Percentiles rank a stretch among this genome's conserved stretches.
phyloP scores from a whole-genome alignment of 1,140 invertebrate genomes.

The Drosophila kanapiae region DNA sequence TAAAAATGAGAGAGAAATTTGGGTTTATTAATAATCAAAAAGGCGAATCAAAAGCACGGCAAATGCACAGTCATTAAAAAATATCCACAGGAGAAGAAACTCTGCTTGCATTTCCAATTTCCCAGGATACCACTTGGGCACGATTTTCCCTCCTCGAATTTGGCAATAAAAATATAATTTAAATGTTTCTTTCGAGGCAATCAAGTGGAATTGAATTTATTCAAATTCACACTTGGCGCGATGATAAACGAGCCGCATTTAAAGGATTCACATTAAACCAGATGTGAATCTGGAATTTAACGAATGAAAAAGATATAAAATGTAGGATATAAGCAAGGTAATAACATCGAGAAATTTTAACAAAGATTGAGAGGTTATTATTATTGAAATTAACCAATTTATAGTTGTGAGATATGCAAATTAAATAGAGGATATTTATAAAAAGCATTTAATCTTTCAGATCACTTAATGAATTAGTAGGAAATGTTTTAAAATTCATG shows the following conservation, averaged over 20 bases:
- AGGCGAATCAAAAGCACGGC: slow-evolving; percentile 5
- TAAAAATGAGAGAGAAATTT: slow-evolving; percentile 41
- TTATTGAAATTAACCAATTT: background rate
- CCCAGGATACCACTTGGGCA: slow-evolving; percentile 35
- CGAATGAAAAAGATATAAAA: background rate
- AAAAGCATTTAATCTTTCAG: too few species aligned
- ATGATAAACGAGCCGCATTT: slow-evolving; percentile 5
- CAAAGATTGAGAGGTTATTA: background rate
- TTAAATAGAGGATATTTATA: background rate
- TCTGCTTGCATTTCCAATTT: slow-evolving; percentile 19
- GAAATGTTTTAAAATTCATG: background rate
- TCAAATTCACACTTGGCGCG: slow-evolving; percentile 2
- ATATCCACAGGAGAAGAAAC: background rate
- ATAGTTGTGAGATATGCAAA: background rate
- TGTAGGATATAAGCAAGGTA: background rate
- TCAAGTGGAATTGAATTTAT: slow-evolving; percentile 20
- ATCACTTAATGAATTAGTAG: too few species aligned
- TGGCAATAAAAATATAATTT: slow-evolving; percentile 22
- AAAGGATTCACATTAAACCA: slow-evolving; percentile 1
- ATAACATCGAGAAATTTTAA: background rate
- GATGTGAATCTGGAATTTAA: background rate
- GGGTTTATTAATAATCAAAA: slow-evolving; percentile 38
- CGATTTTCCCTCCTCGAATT: slow-evolving; percentile 31
- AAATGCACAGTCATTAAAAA: slow-evolving; percentile 15
- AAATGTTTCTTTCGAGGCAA: slow-evolving; percentile 22